Evolutionary conservation across 2,888 invertebrate species (phyloP).

Genomic region (Boloria selene): DNA sequence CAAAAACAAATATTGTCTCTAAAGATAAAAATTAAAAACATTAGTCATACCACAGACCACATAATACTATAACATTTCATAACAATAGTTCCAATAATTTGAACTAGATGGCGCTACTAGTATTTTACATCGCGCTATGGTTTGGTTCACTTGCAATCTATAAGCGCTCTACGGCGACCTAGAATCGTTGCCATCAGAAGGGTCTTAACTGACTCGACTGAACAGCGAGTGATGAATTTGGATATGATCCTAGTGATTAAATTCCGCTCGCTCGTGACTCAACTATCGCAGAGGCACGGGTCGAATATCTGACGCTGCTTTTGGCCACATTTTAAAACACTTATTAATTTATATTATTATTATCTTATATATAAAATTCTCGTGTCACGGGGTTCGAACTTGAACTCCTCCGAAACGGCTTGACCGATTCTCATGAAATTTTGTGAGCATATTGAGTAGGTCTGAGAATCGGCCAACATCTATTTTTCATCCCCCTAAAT

Average conservation of each 20-base stretch:
- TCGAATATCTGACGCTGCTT: conserved; percentile 67
- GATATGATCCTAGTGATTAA: conserved; percentile 63
- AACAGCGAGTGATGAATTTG: conserved; percentile 76
- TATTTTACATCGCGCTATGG: conserved; percentile 50
- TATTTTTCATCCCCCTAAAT: no score
- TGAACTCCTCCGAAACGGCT: no score
- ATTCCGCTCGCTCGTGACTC: conserved; percentile 59
- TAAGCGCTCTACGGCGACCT: not conserved
- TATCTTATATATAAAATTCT: no score
- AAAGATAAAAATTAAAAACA: no score
- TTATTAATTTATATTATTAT: no score
- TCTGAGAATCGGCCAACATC: no score
- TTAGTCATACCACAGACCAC: no score
- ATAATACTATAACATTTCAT: no score
- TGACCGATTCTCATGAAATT: no score
- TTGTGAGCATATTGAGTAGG: no score
- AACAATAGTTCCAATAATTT: conserved; percentile 5
- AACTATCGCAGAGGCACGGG: conserved; percentile 66
- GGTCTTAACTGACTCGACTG: conserved; percentile 82
- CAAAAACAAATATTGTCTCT: no score
- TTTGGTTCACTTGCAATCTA: conserved; percentile 37
- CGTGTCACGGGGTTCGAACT: no score
- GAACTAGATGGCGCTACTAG: conserved; percentile 50
- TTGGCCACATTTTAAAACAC: conserved; percentile 48
- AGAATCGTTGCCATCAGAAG: conserved; percentile 60